Base-by-base conservation (phyloP, 2,888 invertebrate genomes). In the Cryptus armator region DNA sequence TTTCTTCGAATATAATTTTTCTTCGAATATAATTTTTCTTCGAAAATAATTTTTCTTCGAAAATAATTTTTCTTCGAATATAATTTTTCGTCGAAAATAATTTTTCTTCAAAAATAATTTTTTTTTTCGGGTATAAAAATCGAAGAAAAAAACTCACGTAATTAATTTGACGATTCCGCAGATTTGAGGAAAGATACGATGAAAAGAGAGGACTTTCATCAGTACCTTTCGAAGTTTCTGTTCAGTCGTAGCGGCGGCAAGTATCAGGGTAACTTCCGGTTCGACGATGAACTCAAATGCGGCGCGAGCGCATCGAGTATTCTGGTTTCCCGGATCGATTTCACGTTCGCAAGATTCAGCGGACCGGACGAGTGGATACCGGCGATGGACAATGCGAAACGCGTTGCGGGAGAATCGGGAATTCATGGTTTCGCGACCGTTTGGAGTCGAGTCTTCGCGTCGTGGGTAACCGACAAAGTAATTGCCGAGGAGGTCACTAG, bases 401-500 rank as follows among this genome's bases (percentile, higher is more conserved):
- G 94, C 75, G 91, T 96, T 19, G 95, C 96, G 0, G 94, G 95
- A 83, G 93, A 94, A 9, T 93, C 95, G 0, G 95, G 96, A 89
- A 95, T 97, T 1, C 95, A 96, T 87, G 95, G 95, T 44, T 96
- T 96, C 92, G 95, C 95, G 2, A 96, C 96, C 70, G 95, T 96
- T 1, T 97, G 97, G 97, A 96, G 96, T 10, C 96, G 96, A 93
- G 95, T 95, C 74, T 97, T 97, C 90, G 96, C 96, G 9, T 95
- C 96, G 87, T 97, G 97, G 97, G 96, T 96, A 59, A 97, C 97
- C 0, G 97, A 97, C 91, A 97, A 97, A 94, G 95, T 96, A 9
- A 97, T 98, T 85, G 96, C 96, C 7, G 94, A 95, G 32, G 98
- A 98, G 94, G 96, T 98, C 14, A 95, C 96, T 88, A 94, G 97